phyloP scores from a whole-genome alignment of 1,140 invertebrate species.

The Aphidius gifuensis region DNA sequence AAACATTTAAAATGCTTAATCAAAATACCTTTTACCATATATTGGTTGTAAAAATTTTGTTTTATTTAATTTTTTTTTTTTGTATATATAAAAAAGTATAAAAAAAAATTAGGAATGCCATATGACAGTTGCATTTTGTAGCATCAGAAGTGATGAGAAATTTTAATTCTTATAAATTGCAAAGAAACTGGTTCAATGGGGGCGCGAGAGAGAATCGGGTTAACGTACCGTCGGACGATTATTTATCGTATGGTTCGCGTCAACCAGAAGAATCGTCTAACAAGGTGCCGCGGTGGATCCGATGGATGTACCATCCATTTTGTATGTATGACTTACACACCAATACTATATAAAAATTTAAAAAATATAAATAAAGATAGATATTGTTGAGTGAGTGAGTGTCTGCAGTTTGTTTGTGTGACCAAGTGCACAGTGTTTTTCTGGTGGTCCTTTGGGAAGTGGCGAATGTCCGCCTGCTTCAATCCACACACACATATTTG shows the following conservation, averaged over 20 bases:
- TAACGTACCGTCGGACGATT: slow-evolving; percentile 46
- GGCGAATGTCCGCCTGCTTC: slow-evolving; percentile 30
- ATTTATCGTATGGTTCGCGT: slow-evolving; percentile 44
- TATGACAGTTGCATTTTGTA: no score
- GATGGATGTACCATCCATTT: slow-evolving; percentile 12
- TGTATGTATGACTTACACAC: not conserved
- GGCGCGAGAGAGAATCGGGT: slow-evolving; percentile 37
- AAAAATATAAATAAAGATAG: not conserved
- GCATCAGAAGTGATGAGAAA: not conserved
- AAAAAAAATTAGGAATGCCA: no score
- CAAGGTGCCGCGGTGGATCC: slow-evolving; percentile 50
- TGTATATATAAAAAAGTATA: no score
- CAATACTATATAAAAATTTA: not conserved
- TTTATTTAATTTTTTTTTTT: no score
- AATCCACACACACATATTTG: slow-evolving; percentile 4
- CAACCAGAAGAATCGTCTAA: slow-evolving; percentile 49
- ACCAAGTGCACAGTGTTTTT: slow-evolving; percentile 39
- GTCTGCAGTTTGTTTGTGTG: not conserved
- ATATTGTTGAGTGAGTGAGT: no score
- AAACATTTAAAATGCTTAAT: no score
- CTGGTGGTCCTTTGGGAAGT: slow-evolving; percentile 44
- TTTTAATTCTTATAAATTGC: no score
- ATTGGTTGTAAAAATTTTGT: no score
- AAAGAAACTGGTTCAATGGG: no score
- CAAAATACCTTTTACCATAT: no score